A percentile compares a stretch with the other conserved stretches of the same genome.
Evolutionary conservation across 1,140 invertebrate species (phyloP).

Genomic region (Nomia melanderi): DNA sequence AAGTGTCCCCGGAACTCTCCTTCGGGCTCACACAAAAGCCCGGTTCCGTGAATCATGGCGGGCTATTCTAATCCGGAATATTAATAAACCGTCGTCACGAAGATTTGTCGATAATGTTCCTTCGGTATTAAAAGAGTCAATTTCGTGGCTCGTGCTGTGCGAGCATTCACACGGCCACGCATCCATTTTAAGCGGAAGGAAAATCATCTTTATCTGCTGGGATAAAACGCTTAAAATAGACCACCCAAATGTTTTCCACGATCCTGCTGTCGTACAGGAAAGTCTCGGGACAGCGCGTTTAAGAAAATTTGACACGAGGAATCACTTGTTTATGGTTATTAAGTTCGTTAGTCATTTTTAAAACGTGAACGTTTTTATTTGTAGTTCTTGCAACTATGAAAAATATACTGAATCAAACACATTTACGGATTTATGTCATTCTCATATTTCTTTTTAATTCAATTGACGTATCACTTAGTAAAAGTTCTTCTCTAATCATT

Average conservation of each 20-base stretch:
- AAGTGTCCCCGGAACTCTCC: slow-evolving; percentile 55
- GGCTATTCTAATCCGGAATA: slow-evolving; percentile 50
- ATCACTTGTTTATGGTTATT: background rate
- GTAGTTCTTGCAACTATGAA: too few relatives aligned
- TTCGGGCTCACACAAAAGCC: slow-evolving; percentile 42
- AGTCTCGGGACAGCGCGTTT: too few relatives aligned
- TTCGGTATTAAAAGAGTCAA: background rate
- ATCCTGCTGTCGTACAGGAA: background rate
- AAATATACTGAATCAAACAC: too few relatives aligned
- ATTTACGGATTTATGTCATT: too few relatives aligned
- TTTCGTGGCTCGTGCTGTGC: background rate
- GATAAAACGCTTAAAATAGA: background rate
- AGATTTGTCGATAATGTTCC: slow-evolving; percentile 26
- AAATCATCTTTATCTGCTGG: background rate
- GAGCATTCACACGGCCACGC: too few relatives aligned
- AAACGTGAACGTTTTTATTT: too few relatives aligned
- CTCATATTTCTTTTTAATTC: too few relatives aligned
- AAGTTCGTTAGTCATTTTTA: too few relatives aligned
- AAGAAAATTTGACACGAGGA: too few relatives aligned
- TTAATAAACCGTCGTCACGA: slow-evolving; percentile 52
- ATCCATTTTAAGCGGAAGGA: background rate
- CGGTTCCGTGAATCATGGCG: slow-evolving; percentile 38
- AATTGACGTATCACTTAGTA: too few relatives aligned
- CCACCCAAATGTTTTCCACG: background rate
- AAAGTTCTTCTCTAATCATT: too few relatives aligned